Base-by-base conservation (phyloP, 1,140 invertebrate species). In the Bombus cullumanus region DNA sequence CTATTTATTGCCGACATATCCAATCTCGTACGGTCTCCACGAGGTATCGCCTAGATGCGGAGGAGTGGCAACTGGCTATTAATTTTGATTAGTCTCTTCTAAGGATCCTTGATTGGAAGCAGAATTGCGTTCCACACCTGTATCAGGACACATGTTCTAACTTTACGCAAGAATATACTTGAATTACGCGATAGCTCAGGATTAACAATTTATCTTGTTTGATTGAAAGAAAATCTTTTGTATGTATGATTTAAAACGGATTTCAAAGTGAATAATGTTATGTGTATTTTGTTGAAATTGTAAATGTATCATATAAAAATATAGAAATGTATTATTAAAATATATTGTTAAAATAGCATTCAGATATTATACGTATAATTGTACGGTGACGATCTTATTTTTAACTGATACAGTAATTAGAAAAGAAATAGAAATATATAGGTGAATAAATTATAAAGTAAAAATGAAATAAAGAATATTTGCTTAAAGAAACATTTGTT, bases 1-100 rank as follows among this genome's bases (percentile, higher is more conserved):
- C 91, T 91, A 94, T 94, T 93, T 94, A 94, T 93, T 94, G 89
- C 92, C 91, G 77, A 88, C 89, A 87, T 86, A 88, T 89, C 89
- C 88, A 92, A 92, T 92, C 90, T 90, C 87, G 47, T 71, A 66
- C 81, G 64, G 72, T 86, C 81, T 86, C 88, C 81, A 84, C 83
- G 84, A 89, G 92, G 93, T 93, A 94, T 94, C 93, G 92, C 74
- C 86, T 93, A 93, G 91, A 93, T 94, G 71, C 78, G 88, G 71
- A 85, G 93, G 92, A 90, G 91, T 90, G 90, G 85, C 88, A 74
- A 79, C 82, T 80, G 83, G 86, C 90, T 88, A 91, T 92, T 92
- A 94, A 93, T 93, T 92, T 92, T 87, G 86, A 90, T 91, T 92
- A 91, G 90, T 86, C 76, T 77, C 81, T 69, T 41, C 86, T 85